phyloP scores from a whole-genome alignment of 2,888 invertebrate species.

The Leptinotarsa tumamoca region DNA sequence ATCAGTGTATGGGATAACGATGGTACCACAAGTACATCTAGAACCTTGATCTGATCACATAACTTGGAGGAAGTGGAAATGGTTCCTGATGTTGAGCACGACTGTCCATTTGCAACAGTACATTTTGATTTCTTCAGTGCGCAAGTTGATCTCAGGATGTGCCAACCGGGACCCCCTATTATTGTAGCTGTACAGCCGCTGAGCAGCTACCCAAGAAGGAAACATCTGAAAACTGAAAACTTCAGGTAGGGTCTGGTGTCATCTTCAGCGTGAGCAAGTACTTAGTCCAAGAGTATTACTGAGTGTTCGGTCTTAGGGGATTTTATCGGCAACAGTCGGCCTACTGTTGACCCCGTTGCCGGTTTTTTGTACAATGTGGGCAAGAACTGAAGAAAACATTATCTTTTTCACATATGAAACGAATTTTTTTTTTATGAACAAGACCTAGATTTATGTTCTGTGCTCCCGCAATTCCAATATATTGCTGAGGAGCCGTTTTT shows the following conservation, averaged over 20 bases:
- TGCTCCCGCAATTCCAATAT: not conserved
- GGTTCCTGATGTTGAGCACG: too few relatives aligned
- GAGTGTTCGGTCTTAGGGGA: too few relatives aligned
- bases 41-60: conserved; percentile 37
- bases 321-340: not conserved
- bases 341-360: too few relatives aligned
- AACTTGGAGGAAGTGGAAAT: not conserved
- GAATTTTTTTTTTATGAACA: not conserved
- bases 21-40: conserved; percentile 39
- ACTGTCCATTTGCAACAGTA: too few relatives aligned
- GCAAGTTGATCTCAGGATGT: not conserved
- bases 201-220: not conserved
- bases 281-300: not conserved
- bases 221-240: not conserved
- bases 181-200: not conserved
- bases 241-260: conserved; percentile 4
- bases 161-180: not conserved
- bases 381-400: not conserved
- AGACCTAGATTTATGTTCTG: not conserved
- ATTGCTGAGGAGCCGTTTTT: not conserved
- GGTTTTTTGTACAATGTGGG: too few relatives aligned
- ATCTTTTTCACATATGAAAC: not conserved
- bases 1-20: conserved; percentile 2
- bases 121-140: not conserved
- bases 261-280: not conserved